These are phyloP conservation scores for Helostoma temminkii DNA, from an alignment of 2,797 vertebrate species.

Conservation along the genomic window DNA sequence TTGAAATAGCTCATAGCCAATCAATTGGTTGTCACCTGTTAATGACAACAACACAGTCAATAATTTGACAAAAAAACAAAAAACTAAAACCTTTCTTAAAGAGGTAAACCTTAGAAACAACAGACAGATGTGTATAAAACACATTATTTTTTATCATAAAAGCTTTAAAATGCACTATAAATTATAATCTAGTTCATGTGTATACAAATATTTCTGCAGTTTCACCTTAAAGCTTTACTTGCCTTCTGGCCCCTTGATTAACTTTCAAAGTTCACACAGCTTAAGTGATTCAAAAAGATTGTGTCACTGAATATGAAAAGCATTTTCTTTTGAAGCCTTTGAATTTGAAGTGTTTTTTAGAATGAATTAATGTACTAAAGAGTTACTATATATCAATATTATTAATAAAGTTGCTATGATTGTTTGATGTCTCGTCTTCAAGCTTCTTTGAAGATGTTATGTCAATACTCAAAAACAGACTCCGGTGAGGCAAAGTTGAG, in stretches of 20 bases:
- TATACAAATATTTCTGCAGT: no score
- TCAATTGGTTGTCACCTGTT: slow-evolving; percentile 53
- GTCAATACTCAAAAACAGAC: not conserved
- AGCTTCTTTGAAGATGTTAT: slow-evolving; percentile 27
- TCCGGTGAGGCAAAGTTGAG: no score
- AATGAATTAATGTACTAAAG: slow-evolving; percentile 16
- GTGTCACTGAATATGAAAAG: not conserved
- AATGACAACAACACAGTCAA: slow-evolving; percentile 30
- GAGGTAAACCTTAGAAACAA: not conserved
- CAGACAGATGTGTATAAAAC: not conserved
- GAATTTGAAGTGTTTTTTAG: slow-evolving; percentile 16
- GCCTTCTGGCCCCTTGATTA: slow-evolving; percentile 2
- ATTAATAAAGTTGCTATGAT: slow-evolving; percentile 22
- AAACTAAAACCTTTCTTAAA: not conserved
- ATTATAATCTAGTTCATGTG: no score
- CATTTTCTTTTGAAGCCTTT: slow-evolving; percentile 7
- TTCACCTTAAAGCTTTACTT: no score
- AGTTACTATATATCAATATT: slow-evolving; percentile 25
- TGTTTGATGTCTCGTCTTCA: slow-evolving; percentile 46
- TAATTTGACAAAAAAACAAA: slow-evolving; percentile 22
- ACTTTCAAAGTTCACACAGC: no score
- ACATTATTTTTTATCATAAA: not conserved
- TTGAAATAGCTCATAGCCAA: slow-evolving; percentile 45
- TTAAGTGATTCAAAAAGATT: slow-evolving; percentile 1
- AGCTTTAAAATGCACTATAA: no score